Conservation (phyloP, 2,888 invertebrate genomes). For the Neria commutata region DNA sequence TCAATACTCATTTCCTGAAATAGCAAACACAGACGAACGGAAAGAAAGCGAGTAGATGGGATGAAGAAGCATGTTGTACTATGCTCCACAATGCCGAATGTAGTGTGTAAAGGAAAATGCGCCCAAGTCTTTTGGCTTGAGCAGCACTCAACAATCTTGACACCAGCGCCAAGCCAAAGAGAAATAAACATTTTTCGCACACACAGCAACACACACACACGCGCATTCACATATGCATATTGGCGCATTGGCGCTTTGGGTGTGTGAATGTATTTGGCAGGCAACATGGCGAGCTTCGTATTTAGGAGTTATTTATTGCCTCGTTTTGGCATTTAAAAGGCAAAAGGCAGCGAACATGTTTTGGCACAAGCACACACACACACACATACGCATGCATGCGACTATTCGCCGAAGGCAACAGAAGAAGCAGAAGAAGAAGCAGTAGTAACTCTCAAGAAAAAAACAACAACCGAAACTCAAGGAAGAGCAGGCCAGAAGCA, state of each 20-base stretch:
- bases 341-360: neutral
- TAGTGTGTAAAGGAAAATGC: too few relatives aligned
- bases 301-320: slow-evolving; percentile 2
- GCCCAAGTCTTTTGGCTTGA: neutral
- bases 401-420: too few relatives aligned
- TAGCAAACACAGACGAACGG: too few relatives aligned
- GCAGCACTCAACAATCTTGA: neutral
- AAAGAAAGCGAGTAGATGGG: too few relatives aligned
- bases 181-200: neutral
- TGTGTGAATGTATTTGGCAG: neutral
- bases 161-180: neutral
- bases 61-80: too few relatives aligned
- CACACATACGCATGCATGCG: neutral
- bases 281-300: neutral
- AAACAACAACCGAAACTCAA: neutral
- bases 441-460: neutral
- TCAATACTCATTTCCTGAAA: too few relatives aligned
- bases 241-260: neutral
- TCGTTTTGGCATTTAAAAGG: too few relatives aligned
- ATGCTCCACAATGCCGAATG: too few relatives aligned
- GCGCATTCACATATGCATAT: neutral
- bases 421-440: too few relatives aligned
- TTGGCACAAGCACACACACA: neutral
- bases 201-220: neutral
- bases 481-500: neutral